These are phyloP conservation scores for Chrysogorgia sp. DNA, from an alignment of 92 coral and sea anemone species.

Conservation along the genomic window DNA sequence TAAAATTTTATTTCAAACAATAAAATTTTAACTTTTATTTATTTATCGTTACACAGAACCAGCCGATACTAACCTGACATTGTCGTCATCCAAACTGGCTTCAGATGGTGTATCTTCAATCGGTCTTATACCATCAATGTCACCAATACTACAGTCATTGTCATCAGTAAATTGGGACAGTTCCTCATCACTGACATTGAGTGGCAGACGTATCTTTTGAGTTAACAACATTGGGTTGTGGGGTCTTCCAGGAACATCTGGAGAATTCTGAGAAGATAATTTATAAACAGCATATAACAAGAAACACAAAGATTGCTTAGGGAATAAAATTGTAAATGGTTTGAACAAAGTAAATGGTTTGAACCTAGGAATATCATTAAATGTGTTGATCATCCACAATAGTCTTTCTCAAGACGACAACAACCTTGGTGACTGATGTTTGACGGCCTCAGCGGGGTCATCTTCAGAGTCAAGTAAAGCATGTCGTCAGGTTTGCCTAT, in stretches of 20 bases:
- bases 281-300: not conserved
- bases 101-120: slow-evolving; percentile 80
- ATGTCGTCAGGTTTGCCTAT: too few relatives aligned
- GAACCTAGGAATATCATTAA: too few relatives aligned
- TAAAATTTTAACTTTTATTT: not conserved
- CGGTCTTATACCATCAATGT: slow-evolving; percentile 52
- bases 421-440: too few relatives aligned
- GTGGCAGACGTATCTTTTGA: slow-evolving; percentile 23
- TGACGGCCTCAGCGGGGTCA: too few relatives aligned
- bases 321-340: too few relatives aligned
- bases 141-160: slow-evolving; percentile 23
- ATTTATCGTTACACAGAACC: too few relatives aligned
- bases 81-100: slow-evolving; percentile 42
- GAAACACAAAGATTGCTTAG: not conserved
- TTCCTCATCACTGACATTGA: slow-evolving; percentile 12
- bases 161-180: slow-evolving; percentile 20
- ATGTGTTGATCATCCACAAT: too few relatives aligned
- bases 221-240: slow-evolving; percentile 33
- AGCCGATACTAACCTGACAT: slow-evolving; percentile 1
- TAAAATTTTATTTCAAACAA: not conserved
- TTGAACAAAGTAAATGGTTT: too few relatives aligned
- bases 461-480: too few relatives aligned
- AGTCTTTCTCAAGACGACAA: too few relatives aligned
- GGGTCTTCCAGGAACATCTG: not conserved
- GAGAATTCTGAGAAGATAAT: not conserved